Conservation (phyloP, 2,113 vertebrate species). For the Monopterus albus region DNA sequence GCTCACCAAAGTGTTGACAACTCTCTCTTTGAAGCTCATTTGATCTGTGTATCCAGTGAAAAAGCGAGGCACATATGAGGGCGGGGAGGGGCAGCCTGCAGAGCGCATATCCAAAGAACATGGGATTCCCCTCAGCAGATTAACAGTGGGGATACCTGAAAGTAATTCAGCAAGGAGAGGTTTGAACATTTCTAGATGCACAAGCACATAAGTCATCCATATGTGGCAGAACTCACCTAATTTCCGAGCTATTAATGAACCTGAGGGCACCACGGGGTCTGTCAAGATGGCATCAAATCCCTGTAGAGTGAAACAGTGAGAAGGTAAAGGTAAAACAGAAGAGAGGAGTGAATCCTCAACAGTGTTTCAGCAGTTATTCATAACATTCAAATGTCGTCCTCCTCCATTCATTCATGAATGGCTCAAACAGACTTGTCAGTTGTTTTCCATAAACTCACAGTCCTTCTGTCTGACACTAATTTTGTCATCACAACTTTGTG, state of each 20-base stretch:
- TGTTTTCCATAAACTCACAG: no score
- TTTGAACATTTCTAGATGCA: not conserved
- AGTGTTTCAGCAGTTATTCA: not conserved
- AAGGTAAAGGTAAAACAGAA: not conserved
- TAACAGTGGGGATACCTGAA: conserved; percentile 71
- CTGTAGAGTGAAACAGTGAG: conserved; percentile 40
- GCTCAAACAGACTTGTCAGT: not conserved
- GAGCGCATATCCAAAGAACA: conserved; percentile 70
- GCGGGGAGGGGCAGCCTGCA: conserved; percentile 77
- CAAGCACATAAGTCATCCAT: not conserved
- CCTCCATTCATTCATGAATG: not conserved
- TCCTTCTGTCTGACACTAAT: no score
- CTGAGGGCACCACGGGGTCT: conserved; percentile 75
- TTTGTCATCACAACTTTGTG: no score
- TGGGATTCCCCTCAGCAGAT: conserved; percentile 77
- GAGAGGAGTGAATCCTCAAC: not conserved
- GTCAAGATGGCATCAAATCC: conserved; percentile 79
- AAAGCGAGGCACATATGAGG: conserved; percentile 82
- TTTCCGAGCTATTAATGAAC: conserved; percentile 67
- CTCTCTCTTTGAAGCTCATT: conserved; percentile 86
- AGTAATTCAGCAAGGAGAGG: not conserved
- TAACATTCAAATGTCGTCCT: not conserved
- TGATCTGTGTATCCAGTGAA: conserved; percentile 79
- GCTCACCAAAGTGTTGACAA: conserved; percentile 80
- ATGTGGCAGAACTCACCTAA: conserved; percentile 53